Conservation (phyloP, 2,888 invertebrate genomes). For the Troilus luridus region DNA sequence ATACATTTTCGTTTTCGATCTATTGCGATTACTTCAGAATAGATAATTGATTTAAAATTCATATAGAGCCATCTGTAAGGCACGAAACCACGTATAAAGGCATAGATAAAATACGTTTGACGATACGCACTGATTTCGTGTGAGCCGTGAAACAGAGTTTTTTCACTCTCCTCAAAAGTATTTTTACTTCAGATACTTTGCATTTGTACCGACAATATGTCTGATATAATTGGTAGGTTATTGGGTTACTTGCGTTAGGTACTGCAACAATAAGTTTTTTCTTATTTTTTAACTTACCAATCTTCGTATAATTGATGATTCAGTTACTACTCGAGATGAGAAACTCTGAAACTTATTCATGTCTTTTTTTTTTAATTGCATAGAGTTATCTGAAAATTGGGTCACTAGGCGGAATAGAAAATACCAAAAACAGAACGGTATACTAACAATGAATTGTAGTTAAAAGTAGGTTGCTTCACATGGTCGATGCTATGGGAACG, state of each 20-base stretch:
- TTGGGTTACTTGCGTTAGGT: too few species aligned
- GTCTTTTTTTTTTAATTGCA: not conserved
- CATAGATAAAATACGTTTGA: too few species aligned
- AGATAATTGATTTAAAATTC: too few species aligned
- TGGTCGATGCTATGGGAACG: constrained; percentile 28
- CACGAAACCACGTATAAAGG: too few species aligned
- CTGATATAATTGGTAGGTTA: too few species aligned
- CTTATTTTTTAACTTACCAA: not conserved
- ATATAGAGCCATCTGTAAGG: too few species aligned
- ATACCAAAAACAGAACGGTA: constrained; percentile 13
- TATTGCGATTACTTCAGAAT: too few species aligned
- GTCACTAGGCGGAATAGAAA: not conserved
- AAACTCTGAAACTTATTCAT: not conserved
- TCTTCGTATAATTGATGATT: not conserved
- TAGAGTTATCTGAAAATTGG: not conserved
- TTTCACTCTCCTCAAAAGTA: not conserved
- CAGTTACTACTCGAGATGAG: not conserved
- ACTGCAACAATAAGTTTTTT: too few species aligned
- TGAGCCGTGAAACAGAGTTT: too few species aligned
- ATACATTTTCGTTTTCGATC: too few species aligned
- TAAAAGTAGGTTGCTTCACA: constrained; percentile 38
- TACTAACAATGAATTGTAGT: constrained; percentile 16
- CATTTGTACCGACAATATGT: not conserved
- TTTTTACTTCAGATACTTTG: not conserved
- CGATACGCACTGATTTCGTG: too few species aligned